These are phyloP conservation scores for Enteromius afrohamiltoni DNA, from an alignment of 2,797 vertebrate genomes.

Conservation along the genomic window DNA sequence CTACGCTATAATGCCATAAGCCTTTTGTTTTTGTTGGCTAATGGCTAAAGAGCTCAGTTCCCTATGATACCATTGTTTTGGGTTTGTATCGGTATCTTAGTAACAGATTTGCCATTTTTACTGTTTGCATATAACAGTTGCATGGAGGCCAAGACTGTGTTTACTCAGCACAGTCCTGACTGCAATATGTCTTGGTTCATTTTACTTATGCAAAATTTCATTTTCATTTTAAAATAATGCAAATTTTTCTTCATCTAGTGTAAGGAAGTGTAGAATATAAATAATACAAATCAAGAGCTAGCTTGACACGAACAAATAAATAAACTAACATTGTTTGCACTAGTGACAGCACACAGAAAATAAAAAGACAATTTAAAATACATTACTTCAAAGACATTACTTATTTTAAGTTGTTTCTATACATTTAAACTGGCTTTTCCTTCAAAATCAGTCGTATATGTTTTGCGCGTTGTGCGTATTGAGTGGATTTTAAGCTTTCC, in stretches of 20 bases:
- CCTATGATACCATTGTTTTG: conserved; percentile 43
- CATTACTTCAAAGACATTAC: background rate
- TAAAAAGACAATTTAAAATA: background rate
- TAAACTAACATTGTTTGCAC: background rate
- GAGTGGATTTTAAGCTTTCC: conserved; percentile 22
- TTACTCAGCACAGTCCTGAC: conserved; percentile 37
- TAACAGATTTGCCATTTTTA: conserved; percentile 38
- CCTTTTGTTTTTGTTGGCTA: conserved; percentile 51
- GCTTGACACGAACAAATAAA: background rate
- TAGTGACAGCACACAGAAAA: background rate
- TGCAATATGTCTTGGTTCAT: conserved; percentile 25
- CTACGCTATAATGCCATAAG: conserved; percentile 48
- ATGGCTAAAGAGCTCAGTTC: conserved; percentile 34
- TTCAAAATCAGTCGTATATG: background rate
- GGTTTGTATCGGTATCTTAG: conserved; percentile 55
- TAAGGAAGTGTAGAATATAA: background rate
- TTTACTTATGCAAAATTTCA: background rate
- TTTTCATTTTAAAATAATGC: background rate
- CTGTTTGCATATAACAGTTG: conserved; percentile 41
- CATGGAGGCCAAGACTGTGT: conserved; percentile 34
- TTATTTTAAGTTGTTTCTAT: background rate
- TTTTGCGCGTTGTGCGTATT: background rate
- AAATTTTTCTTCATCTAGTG: background rate
- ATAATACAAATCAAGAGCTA: conserved; percentile 10
- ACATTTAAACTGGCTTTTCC: background rate